Evolutionary conservation across 2,797 vertebrate genomes (phyloP), one percentile per base, ranked within the genome.

Genomic region (Meda fulgida): DNA sequence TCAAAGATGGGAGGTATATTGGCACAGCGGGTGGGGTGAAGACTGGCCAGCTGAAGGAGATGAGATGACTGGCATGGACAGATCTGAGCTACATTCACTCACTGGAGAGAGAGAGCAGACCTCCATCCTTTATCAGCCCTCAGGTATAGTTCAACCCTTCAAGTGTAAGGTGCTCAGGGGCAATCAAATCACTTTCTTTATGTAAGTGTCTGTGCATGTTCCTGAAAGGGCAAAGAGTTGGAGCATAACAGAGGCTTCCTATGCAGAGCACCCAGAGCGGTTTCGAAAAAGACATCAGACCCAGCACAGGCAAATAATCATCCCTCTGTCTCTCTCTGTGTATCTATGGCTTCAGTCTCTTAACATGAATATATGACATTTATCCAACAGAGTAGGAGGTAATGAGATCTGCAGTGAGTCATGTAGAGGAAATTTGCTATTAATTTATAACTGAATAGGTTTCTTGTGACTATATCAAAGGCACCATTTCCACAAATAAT

Each of bases 111-210:
- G 2, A 60, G 55, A 65, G 21, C 60, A 78, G 36, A 58, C 7
- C 19, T n/a, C 82, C 69, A 58, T 82, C 80, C 10, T 77, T 73
- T 87, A 79, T 58, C 79, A 86, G 73, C 58, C 60, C 69, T 40
- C 73, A 38, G 66, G 48, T 86, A 38, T n/a, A 9, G 60, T 26
- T 38, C 31, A 63, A 48, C 36, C 71, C 29, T 53, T 85, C 19
- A 75, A 66, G 65, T 71, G 60, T 4, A 55, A 43, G 83, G 60
- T 46, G 31, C 73, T 81, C 66, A 18, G 21, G 26, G 81, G 21
- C 70, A 69, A 79, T 87, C 71, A 40, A 58, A 73, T 58, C 9
- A 36, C 72, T 55, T 67, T 19, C 71, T 80, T 60, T 19, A 38
- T 65, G 36, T 31, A 65, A 16, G 23, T 58, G 67, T 43, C 31